A percentile compares a stretch with the other conserved stretches of the same genome.
These are phyloP conservation scores for Tenthredo amoena DNA, from an alignment of 2,888 invertebrate species.

Conservation along the genomic window DNA sequence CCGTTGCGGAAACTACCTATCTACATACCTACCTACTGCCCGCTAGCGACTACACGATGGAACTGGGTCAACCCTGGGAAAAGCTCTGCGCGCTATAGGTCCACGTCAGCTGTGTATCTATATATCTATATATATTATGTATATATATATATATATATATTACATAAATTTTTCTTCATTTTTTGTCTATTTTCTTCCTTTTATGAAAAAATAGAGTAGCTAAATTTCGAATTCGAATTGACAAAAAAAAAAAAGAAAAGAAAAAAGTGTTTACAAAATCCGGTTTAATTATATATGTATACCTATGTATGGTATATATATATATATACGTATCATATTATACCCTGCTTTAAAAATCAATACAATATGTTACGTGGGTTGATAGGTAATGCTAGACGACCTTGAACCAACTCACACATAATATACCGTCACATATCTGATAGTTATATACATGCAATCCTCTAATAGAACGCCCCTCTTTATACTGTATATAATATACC, in stretches of 20 bases:
- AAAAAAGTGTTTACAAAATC: no score
- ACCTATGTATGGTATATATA: neutral
- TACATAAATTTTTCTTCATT: no score
- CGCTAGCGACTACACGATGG: constrained; percentile 17
- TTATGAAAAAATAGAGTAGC: no score
- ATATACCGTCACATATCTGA: neutral
- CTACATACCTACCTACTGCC: neutral
- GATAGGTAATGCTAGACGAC: constrained; percentile 6
- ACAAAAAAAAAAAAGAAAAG: neutral
- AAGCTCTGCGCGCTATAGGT: constrained; percentile 14
- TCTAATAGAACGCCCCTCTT: constrained; percentile 11
- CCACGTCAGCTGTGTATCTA: constrained; percentile 4
- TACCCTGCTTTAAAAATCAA: constrained; percentile 24
- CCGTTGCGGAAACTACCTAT: neutral
- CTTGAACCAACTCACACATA: neutral
- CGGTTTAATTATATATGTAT: neutral
- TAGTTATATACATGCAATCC: neutral
- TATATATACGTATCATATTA: neutral
- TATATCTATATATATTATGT: neutral
- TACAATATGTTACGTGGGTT: constrained; percentile 22
- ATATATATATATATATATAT: neutral
- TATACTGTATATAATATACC: neutral
- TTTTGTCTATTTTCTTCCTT: no score
- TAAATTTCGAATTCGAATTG: no score
- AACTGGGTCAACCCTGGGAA: constrained; percentile 52